Conservation (phyloP, 2,113 vertebrate species). For the Catagonus wagneri region DNA sequence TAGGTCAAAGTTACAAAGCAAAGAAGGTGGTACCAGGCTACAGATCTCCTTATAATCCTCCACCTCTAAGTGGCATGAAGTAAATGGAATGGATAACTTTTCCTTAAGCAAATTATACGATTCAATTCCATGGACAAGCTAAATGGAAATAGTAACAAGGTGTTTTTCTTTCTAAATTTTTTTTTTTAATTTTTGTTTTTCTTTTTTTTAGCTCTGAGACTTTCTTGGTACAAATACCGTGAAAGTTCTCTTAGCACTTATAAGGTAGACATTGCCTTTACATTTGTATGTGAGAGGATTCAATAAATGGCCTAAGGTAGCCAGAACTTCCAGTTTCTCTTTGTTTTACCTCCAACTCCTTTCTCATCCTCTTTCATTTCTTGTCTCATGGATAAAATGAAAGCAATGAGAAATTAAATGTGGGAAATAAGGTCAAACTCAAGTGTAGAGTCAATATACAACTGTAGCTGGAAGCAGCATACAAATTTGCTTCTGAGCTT, state of each 20-base stretch:
- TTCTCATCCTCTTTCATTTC: neutral
- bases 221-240: neutral
- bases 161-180: neutral
- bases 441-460: neutral
- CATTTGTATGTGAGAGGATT: neutral
- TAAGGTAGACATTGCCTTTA: conserved; percentile 22
- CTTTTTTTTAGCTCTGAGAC: neutral
- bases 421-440: conserved; percentile 45
- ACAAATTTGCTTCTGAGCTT: neutral
- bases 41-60: neutral
- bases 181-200: too few relatives aligned
- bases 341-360: conserved; percentile 26
- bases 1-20: conserved; percentile 30
- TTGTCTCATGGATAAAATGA: neutral
- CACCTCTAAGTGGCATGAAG: neutral
- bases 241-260: conserved; percentile 31
- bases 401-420: conserved; percentile 25
- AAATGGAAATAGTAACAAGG: neutral
- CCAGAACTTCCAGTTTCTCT: conserved; percentile 42
- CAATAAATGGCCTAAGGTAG: neutral
- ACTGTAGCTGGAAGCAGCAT: neutral
- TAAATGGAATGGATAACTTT: neutral
- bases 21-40: neutral
- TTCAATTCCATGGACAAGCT: neutral
- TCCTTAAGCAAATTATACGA: conserved; percentile 28